Evolutionary conservation across 2,888 invertebrate genomes (phyloP).

Genomic region (Epsilonema sp.): DNA sequence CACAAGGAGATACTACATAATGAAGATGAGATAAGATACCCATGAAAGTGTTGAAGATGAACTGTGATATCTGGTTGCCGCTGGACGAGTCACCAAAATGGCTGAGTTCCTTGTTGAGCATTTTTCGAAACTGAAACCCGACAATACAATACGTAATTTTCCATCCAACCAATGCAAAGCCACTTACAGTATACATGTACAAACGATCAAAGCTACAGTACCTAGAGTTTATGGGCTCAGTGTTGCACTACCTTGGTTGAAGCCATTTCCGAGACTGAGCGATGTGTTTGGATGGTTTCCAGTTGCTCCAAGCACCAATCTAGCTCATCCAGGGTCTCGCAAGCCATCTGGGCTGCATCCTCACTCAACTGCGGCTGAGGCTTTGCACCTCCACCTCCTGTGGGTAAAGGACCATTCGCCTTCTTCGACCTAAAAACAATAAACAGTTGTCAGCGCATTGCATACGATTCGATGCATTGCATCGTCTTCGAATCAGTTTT

Average conservation of each 20-base stretch:
- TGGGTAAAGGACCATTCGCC: no score
- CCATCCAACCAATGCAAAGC: not conserved
- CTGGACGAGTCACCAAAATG: conserved; percentile 97
- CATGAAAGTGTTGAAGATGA: conserved; percentile 95
- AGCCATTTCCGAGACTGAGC: conserved; percentile 98
- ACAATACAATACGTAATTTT: no score
- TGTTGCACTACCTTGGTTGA: conserved; percentile 97
- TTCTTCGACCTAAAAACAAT: no score
- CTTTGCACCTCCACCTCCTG: not conserved
- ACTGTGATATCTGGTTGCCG: conserved; percentile 97
- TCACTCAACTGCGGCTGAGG: not conserved
- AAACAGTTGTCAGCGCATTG: no score
- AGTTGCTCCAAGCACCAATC: conserved; percentile 99
- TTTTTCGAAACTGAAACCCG: conserved; percentile 96
- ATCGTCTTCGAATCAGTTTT: no score
- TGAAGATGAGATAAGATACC: no score
- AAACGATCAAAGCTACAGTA: no score
- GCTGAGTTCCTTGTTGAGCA: conserved; percentile 96
- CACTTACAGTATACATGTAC: no score
- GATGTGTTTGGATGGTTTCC: conserved; percentile 96
- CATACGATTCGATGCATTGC: no score
- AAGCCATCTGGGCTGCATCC: conserved; percentile 41
- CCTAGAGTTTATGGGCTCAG: no score
- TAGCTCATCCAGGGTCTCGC: conserved; percentile 92
- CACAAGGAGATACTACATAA: no score